Conservation (phyloP, 2,888 invertebrate species). For the Tetanocera ferruginea region DNA sequence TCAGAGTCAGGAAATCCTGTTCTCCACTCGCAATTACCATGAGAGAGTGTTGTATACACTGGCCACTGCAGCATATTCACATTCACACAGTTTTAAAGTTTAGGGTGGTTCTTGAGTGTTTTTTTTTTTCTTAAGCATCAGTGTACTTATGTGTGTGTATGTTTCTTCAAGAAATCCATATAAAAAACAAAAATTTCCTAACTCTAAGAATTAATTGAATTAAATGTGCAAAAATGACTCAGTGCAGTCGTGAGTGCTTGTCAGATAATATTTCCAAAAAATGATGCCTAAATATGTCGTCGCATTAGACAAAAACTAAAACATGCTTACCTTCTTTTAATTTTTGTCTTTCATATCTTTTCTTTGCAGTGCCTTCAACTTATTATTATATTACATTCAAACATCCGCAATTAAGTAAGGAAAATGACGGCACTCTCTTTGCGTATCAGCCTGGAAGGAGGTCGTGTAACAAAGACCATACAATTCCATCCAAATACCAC, state of each 20-base stretch:
- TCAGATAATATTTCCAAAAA: neutral
- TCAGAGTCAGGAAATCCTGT: slow-evolving; percentile 2
- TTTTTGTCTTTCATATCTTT: neutral
- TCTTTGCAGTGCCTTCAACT: slow-evolving; percentile 31
- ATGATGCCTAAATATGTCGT: too few species aligned
- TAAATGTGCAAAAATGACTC: slow-evolving; percentile 4
- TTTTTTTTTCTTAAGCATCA: slow-evolving; percentile 29
- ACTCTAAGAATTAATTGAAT: slow-evolving; percentile 23
- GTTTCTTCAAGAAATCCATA: neutral
- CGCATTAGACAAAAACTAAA: neutral
- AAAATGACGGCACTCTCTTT: slow-evolving; percentile 77
- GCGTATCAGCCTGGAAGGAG: slow-evolving; percentile 88
- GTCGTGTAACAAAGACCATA: slow-evolving; percentile 95
- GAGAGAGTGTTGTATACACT: slow-evolving; percentile 21
- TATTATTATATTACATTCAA: neutral
- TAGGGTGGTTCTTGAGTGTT: slow-evolving; percentile 40
- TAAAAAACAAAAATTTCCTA: neutral
- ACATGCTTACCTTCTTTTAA: neutral
- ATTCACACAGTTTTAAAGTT: neutral
- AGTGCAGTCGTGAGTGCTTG: neutral
- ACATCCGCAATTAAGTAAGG: slow-evolving; percentile 27
- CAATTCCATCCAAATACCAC: slow-evolving; percentile 97
- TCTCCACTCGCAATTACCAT: neutral
- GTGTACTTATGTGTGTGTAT: slow-evolving; percentile 16
- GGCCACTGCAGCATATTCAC: neutral